Evolutionary conservation across 1,140 invertebrate genomes (phyloP).

Genomic region (Papilio xuthus): DNA sequence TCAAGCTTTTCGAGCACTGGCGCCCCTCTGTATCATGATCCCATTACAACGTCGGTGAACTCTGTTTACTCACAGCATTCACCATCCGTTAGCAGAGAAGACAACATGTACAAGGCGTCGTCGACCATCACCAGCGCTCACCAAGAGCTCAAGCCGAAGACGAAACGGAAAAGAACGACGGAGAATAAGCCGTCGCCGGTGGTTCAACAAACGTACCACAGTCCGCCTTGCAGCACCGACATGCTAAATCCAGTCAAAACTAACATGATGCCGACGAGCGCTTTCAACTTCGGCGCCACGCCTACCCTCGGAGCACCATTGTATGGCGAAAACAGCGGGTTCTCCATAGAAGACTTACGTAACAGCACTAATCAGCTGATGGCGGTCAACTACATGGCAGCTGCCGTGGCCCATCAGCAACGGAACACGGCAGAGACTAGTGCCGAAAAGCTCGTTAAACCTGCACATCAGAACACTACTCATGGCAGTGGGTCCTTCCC

Average conservation of each 20-base stretch:
- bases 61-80: conserved; percentile 63
- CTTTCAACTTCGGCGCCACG: conserved; percentile 86
- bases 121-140: conserved; percentile 48
- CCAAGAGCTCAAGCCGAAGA: conserved; percentile 58
- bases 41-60: conserved; percentile 54
- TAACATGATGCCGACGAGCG: conserved; percentile 85
- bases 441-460: conserved; percentile 77
- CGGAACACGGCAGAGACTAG: conserved; percentile 63
- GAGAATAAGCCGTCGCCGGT: conserved; percentile 82
- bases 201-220: conserved; percentile 71
- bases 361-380: conserved; percentile 81
- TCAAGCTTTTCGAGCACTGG: conserved; percentile 68
- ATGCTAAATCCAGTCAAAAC: conserved; percentile 75
- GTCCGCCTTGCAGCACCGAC: conserved; percentile 55
- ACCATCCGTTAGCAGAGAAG: conserved; percentile 64
- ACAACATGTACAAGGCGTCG: conserved; percentile 60
- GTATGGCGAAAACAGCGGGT: conserved; percentile 83
- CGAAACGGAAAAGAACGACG: conserved; percentile 65
- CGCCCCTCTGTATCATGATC: conserved; percentile 73
- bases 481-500: conserved; percentile 77
- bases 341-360: conserved; percentile 84
- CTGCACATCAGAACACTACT: conserved; percentile 72
- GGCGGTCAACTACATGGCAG: conserved; percentile 82
- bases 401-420: conserved; percentile 78
- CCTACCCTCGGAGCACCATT: conserved; percentile 71